Percentiles rank a stretch among this genome's conserved stretches.
Evolutionary conservation across 2,888 invertebrate species (phyloP).

Genomic region (Poecilus cupreus): DNA sequence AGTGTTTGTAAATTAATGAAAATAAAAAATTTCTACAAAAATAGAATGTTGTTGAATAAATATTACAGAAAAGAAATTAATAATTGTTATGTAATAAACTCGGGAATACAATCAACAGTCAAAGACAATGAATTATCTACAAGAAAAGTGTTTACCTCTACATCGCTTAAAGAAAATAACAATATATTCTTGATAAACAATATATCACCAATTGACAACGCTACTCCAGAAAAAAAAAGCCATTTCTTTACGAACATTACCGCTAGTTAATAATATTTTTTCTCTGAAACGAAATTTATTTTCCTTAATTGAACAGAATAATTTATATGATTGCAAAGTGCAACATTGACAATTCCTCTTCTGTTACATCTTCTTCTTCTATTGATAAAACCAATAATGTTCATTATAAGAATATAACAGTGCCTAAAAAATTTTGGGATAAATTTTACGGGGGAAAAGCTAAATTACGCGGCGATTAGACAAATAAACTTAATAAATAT

Average conservation of each 20-base stretch:
- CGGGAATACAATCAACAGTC: no score
- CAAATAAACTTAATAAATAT: constrained; percentile 10
- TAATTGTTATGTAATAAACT: no score
- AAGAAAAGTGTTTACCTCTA: background rate
- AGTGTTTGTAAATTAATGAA: background rate
- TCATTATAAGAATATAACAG: background rate
- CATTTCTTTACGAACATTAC: background rate
- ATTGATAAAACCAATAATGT: background rate
- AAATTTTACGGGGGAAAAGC: background rate
- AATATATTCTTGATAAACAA: background rate
- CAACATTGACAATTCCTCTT: background rate
- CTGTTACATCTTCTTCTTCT: no score
- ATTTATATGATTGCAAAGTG: background rate
- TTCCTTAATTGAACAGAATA: background rate
- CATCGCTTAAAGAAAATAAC: background rate
- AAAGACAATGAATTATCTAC: background rate
- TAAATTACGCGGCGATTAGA: background rate
- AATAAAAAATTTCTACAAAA: background rate
- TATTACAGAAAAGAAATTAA: background rate
- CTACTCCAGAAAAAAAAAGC: background rate
- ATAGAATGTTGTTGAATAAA: background rate
- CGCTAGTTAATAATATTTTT: background rate
- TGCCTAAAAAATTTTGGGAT: constrained; percentile 23
- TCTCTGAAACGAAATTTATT: background rate
- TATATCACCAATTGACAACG: background rate